Percentiles rank a stretch among this genome's conserved stretches.
phyloP scores from a whole-genome alignment of 2,113 vertebrate genomes.

The Chiloscyllium plagiosum region DNA sequence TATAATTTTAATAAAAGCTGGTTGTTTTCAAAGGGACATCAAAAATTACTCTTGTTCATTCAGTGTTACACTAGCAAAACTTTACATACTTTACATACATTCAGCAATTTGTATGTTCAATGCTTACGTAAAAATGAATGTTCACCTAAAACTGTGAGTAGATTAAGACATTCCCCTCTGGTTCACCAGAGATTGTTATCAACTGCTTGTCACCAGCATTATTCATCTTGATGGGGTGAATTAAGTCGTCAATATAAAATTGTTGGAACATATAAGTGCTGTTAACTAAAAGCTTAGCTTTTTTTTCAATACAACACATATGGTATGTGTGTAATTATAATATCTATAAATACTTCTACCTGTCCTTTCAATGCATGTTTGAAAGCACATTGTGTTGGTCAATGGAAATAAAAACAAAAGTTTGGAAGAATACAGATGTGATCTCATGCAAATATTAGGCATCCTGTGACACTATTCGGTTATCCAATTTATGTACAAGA shows the following conservation, averaged over 20 bases:
- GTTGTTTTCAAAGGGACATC: conserved; percentile 38
- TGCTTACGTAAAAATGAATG: conserved; percentile 36
- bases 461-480: conserved; percentile 71
- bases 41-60: conserved; percentile 38
- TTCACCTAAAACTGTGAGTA: conserved; percentile 33
- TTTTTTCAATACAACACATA: conserved; percentile 49
- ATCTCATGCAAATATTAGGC: conserved; percentile 82
- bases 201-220: not conserved
- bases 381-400: conserved; percentile 49
- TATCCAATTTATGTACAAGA: conserved; percentile 74
- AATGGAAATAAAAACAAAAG: conserved; percentile 46
- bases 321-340: conserved; percentile 16
- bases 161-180: conserved; percentile 35
- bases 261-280: conserved; percentile 41
- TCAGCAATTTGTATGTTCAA: conserved; percentile 38
- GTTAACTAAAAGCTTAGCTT: conserved; percentile 45
- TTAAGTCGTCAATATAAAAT: conserved; percentile 24
- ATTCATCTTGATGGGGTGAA: conserved; percentile 3
- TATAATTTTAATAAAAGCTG: conserved; percentile 38
- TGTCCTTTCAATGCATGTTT: conserved; percentile 51
- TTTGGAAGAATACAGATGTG: conserved; percentile 64
- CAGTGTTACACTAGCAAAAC: conserved; percentile 37
- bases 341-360: conserved; percentile 32
- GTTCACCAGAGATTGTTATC: conserved; percentile 27
- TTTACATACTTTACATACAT: conserved; percentile 39